phyloP scores from a whole-genome alignment of 2,113 vertebrate species.

The Tiliqua scincoides region DNA sequence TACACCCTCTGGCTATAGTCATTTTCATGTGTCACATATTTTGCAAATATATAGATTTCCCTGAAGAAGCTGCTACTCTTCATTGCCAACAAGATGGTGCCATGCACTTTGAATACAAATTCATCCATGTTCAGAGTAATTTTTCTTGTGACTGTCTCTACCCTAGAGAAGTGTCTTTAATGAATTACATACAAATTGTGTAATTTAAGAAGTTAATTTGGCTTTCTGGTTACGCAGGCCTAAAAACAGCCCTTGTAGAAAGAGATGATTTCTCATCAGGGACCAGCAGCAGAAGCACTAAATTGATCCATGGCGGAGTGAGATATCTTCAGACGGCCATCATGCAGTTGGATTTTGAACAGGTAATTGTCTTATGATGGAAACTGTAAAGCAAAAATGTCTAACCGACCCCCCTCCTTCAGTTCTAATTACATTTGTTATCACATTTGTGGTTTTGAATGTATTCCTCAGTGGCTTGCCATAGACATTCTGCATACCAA shows the following conservation, averaged over 20 bases:
- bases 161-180: slow-evolving; percentile 84
- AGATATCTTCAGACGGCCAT: slow-evolving; percentile 98
- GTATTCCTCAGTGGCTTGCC: slow-evolving; percentile 29
- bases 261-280: slow-evolving; percentile 95
- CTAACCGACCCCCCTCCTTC: slow-evolving; percentile 49
- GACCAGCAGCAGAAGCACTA: slow-evolving; percentile 93
- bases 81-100: slow-evolving; percentile 78
- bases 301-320: slow-evolving; percentile 96
- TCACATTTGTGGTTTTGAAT: slow-evolving; percentile 15
- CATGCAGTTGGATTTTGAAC: slow-evolving; percentile 96
- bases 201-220: slow-evolving; percentile 88
- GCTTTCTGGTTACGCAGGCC: slow-evolving; percentile 90
- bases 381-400: slow-evolving; percentile 68
- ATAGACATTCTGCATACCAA: not conserved
- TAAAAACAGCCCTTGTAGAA: slow-evolving; percentile 93
- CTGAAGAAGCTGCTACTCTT: slow-evolving; percentile 55
- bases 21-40: slow-evolving; percentile 3
- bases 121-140: slow-evolving; percentile 79
- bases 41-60: not conserved
- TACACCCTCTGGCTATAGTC: slow-evolving; percentile 61
- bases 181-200: slow-evolving; percentile 86
- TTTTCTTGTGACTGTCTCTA: slow-evolving; percentile 83
- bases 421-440: slow-evolving; percentile 58
- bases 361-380: slow-evolving; percentile 87
- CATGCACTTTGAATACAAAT: slow-evolving; percentile 81